Percentiles rank a stretch among this genome's conserved stretches.
These are phyloP conservation scores for Adelosebastes latens DNA, from an alignment of 2,797 vertebrate genomes.

Conservation along the genomic window DNA sequence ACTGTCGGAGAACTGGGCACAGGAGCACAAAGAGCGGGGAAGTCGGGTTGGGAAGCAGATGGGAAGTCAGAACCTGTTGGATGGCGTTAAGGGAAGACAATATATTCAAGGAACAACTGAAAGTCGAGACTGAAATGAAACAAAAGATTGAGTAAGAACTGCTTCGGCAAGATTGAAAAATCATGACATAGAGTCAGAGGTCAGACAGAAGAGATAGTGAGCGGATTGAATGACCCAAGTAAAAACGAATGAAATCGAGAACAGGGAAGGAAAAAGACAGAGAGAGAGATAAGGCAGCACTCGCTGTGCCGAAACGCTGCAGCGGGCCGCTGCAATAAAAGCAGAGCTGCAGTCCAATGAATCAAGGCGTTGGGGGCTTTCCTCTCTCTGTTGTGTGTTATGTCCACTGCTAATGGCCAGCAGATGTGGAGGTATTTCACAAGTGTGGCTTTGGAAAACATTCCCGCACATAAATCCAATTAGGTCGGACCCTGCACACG, in stretches of 20 bases:
- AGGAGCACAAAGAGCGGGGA: conserved; percentile 13
- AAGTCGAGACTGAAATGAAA: conserved; percentile 2
- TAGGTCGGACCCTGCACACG: conserved; percentile 73
- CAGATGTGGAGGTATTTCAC: conserved; percentile 85
- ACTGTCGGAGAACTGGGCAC: conserved; percentile 39
- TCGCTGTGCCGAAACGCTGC: conserved; percentile 48
- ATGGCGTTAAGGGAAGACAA: conserved; percentile 10
- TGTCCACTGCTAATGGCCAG: conserved; percentile 83
- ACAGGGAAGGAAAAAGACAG: conserved; percentile 19
- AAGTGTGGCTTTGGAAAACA: conserved; percentile 86
- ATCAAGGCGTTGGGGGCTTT: conserved; percentile 82
- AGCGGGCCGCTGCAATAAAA: conserved; percentile 75
- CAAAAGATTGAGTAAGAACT: not conserved
- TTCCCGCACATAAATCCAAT: conserved; percentile 86
- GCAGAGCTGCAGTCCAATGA: conserved; percentile 76
- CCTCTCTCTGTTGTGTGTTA: conserved; percentile 83
- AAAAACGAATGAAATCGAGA: conserved; percentile 39
- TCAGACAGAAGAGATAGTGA: conserved; percentile 1
- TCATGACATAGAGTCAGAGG: conserved; percentile 5
- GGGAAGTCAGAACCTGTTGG: conserved; percentile 38
- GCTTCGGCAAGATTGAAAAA: not conserved
- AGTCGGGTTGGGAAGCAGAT: conserved; percentile 11
- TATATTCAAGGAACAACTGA: not conserved
- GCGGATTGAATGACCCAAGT: conserved; percentile 4
- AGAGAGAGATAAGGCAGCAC: conserved; percentile 58